phyloP scores from a whole-genome alignment of 1,140 invertebrate genomes.

The Venturia canescens region DNA sequence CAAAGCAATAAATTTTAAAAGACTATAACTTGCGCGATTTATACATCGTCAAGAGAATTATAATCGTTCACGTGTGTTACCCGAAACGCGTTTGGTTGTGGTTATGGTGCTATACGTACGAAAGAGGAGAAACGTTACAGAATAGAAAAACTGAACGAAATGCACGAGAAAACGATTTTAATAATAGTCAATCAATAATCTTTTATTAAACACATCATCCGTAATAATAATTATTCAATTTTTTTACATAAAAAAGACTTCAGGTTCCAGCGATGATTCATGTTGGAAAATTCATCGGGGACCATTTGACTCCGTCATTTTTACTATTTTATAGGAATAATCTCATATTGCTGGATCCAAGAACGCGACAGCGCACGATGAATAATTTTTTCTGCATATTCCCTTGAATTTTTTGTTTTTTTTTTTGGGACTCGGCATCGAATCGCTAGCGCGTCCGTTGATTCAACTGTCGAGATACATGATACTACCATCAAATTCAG shows the following conservation, averaged over 20 bases:
- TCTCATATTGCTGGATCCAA: too few relatives aligned
- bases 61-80: not conserved
- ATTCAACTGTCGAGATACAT: not conserved
- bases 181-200: slow-evolving; percentile 25
- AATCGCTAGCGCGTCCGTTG: too few relatives aligned
- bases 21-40: slow-evolving; percentile 38
- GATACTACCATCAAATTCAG: not conserved
- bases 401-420: too few relatives aligned
- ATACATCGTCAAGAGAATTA: slow-evolving; percentile 33
- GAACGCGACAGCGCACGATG: too few relatives aligned
- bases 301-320: not conserved
- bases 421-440: too few relatives aligned
- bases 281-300: too few relatives aligned
- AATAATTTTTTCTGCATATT: too few relatives aligned
- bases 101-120: not conserved
- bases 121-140: not conserved
- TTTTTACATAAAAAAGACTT: too few relatives aligned
- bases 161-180: slow-evolving; percentile 21
- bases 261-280: too few relatives aligned
- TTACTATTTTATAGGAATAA: slow-evolving; percentile 3
- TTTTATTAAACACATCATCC: not conserved
- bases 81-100: not conserved
- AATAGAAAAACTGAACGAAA: not conserved
- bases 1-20: slow-evolving; percentile 24
- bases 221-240: not conserved